Evolutionary conservation across 2,113 vertebrate species (phyloP).

Genomic region (Machaerirhynchus nigripectus): DNA sequence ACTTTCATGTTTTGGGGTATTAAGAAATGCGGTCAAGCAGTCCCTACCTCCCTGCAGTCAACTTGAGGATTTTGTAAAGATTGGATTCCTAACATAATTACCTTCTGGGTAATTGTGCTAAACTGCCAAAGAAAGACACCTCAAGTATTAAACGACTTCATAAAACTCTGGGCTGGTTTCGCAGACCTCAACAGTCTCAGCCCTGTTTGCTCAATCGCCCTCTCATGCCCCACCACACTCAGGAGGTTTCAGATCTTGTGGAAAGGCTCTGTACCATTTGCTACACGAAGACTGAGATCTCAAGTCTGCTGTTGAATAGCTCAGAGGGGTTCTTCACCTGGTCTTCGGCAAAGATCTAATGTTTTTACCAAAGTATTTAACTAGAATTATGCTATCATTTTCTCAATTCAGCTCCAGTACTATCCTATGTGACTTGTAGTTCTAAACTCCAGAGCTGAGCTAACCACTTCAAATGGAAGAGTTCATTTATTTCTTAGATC

Average conservation of each 20-base stretch:
- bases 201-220: not conserved
- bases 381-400: not conserved
- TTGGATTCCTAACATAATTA: not conserved
- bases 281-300: not conserved
- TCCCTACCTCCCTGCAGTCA: not conserved
- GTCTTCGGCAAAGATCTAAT: not conserved
- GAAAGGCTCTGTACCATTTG: not conserved
- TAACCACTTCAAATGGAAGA: not conserved
- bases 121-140: not conserved
- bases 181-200: not conserved
- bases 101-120: not conserved
- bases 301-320: not conserved
- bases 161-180: not conserved
- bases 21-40: not conserved
- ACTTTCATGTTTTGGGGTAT: not conserved
- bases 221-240: not conserved
- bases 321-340: not conserved
- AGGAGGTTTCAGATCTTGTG: not conserved
- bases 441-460: not conserved
- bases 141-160: not conserved
- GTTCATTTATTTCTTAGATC: not conserved
- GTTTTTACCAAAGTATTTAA: not conserved
- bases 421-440: not conserved
- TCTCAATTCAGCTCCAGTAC: not conserved
- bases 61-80: not conserved